Evolutionary conservation across 2,797 vertebrate species (phyloP), one percentile per base, ranked within the genome.

Genomic region (Eupleurogrammus muticus): DNA sequence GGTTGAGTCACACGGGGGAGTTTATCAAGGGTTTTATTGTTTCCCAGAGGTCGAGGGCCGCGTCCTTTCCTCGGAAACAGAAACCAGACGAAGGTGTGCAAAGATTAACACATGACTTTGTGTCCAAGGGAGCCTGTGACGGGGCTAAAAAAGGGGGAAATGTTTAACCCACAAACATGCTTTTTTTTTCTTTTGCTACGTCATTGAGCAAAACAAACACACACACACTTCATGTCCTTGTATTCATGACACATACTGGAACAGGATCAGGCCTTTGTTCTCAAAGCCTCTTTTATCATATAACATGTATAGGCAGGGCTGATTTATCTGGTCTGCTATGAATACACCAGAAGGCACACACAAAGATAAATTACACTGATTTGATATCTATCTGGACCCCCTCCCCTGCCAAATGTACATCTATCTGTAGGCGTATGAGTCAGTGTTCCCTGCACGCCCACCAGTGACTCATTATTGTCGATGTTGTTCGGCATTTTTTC

Each of bases 141-240:
- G 34, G 47, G 57, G 47, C 54, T 2, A 1, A 61, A 50, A 32
- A 2, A 20, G n/a, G n/a, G n/a, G n/a, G 36, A 75, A 77, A 82
- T 79, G 51, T 87, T 85, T 52, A 54, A 65, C 60, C 53, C 32
- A 9, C 65, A 36, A n/a, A 42, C 57, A 20, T 24, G 7, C 61
- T n/a, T n/a, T n/a, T n/a, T n/a, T n/a, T n/a, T n/a, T n/a, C n/a
- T n/a, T n/a, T n/a, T 47, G 65, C 6, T 62, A 0, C 17, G 28
- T 48, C 72, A 77, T 85, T 71, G 73, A 70, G 79, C 71, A 73
- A 89, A 67, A 81, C 58, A 80, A 48, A 19, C 51, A 34, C 28
- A 66, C 7, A 60, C 32, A 54, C 51, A 46, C 34, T 34, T 19
- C 13, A 20, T 8, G 1, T 58, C 32, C 21, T 35, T 1, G 19